Conservation (phyloP, 2,888 invertebrate species). For the Phyllotreta cruciferae region DNA sequence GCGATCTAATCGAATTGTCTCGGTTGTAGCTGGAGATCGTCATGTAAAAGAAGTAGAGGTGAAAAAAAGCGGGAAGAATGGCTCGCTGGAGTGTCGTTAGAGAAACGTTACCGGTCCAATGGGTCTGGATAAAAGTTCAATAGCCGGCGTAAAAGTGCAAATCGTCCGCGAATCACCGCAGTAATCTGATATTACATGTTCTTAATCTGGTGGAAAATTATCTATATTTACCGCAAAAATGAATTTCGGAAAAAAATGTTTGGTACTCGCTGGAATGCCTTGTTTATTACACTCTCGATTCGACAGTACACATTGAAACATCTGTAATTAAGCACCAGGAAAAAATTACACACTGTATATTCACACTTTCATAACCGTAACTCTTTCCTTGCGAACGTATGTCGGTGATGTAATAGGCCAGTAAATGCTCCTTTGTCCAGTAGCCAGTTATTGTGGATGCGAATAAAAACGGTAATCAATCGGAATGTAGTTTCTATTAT, state of each 20-base stretch:
- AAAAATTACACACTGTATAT: too few relatives aligned
- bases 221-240: conserved; percentile 28
- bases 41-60: neutral
- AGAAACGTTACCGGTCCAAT: conserved; percentile 11
- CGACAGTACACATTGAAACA: too few relatives aligned
- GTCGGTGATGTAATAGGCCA: too few relatives aligned
- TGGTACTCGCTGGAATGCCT: too few relatives aligned
- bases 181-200: conserved; percentile 37
- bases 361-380: too few relatives aligned
- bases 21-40: neutral
- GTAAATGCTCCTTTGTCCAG: too few relatives aligned
- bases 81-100: neutral
- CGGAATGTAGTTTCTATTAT: too few relatives aligned
- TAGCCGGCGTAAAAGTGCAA: conserved; percentile 15
- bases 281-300: too few relatives aligned
- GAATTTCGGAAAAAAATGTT: conserved; percentile 20
- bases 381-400: too few relatives aligned
- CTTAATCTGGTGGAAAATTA: conserved; percentile 30
- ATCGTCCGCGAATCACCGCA: conserved; percentile 24
- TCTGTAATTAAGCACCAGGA: too few relatives aligned
- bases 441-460: too few relatives aligned
- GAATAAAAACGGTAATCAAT: too few relatives aligned
- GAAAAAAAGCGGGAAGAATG: neutral
- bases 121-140: conserved; percentile 13
- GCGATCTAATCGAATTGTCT: conserved; percentile 6